These are phyloP conservation scores for Atrichornis clamosus DNA, from an alignment of 2,113 vertebrate species.

Conservation along the genomic window DNA sequence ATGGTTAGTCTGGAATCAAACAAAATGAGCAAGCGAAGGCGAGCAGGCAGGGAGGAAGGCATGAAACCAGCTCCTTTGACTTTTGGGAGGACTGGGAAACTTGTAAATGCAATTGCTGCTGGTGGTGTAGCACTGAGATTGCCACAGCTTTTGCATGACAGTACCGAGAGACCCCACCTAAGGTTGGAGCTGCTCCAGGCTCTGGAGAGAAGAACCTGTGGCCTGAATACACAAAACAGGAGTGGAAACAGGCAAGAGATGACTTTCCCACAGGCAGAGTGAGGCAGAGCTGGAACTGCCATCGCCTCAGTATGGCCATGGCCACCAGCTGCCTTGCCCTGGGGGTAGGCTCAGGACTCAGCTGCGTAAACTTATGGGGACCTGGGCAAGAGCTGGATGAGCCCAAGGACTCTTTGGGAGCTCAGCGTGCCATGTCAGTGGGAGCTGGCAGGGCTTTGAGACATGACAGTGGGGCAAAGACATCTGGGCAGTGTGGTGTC, in stretches of 20 bases:
- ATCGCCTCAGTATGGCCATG: fast-evolving
- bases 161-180: slow-evolving; percentile 27
- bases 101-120: slow-evolving; percentile 6
- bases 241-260: slow-evolving; percentile 32
- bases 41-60: slow-evolving; percentile 7
- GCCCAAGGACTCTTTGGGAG: not conserved
- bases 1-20: slow-evolving; percentile 26
- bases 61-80: slow-evolving; percentile 19
- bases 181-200: slow-evolving; percentile 39
- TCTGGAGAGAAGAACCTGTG: slow-evolving; percentile 18
- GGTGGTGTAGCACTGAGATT: not conserved
- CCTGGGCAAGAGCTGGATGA: not conserved
- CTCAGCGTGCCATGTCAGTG: fast-evolving
- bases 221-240: slow-evolving; percentile 50
- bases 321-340: not conserved
- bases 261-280: slow-evolving; percentile 47
- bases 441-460: not conserved
- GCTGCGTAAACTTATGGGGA: not conserved
- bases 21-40: not conserved
- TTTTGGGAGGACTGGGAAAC: slow-evolving; percentile 34
- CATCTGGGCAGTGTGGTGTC: fast-evolving
- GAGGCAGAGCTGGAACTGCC: not conserved
- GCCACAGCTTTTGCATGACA: slow-evolving; percentile 59
- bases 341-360: not conserved
- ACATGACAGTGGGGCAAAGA: not conserved